These are phyloP conservation scores for Cladorhizidae sp. DNA, from an alignment of 37 sponge, comb jelly and placozoan species.

Conservation along the genomic window DNA sequence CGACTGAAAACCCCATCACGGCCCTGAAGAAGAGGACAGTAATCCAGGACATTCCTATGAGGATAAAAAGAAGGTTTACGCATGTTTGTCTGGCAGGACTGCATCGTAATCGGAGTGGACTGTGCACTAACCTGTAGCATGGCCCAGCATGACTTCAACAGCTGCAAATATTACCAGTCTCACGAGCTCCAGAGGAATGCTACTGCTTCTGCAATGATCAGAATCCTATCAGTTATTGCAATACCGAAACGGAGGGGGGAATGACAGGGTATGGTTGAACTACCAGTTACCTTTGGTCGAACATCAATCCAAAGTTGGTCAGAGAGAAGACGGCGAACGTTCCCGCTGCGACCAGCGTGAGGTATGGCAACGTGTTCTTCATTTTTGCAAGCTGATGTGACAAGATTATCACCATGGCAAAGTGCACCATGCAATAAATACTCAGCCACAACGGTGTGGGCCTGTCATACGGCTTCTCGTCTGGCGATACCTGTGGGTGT, in stretches of 20 bases:
- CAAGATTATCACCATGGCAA: constrained; percentile 30
- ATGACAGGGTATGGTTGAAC: background rate
- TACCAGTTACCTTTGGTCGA: constrained; percentile 41
- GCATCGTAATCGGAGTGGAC: background rate
- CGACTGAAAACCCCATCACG: background rate
- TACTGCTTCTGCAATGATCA: background rate
- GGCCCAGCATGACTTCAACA: background rate
- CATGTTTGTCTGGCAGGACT: background rate
- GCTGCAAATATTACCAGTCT: background rate
- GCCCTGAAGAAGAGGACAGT: background rate
- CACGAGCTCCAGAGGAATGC: background rate
- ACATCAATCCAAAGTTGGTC: constrained; percentile 78
- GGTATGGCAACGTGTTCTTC: constrained; percentile 25
- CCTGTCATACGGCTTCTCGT: constrained; percentile 43
- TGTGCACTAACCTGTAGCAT: background rate
- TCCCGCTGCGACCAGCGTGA: constrained; percentile 15
- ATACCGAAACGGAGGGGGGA: background rate
- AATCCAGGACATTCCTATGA: constrained; percentile 17
- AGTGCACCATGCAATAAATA: constrained; percentile 69
- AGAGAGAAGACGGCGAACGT: constrained; percentile 51
- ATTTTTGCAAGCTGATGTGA: constrained; percentile 34
- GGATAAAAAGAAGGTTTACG: too few relatives aligned
- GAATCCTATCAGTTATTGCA: background rate
- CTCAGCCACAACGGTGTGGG: constrained; percentile 54
- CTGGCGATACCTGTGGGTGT: constrained; percentile 20